Conservation (phyloP, 2,888 invertebrate genomes). For the Timema cristinae region DNA sequence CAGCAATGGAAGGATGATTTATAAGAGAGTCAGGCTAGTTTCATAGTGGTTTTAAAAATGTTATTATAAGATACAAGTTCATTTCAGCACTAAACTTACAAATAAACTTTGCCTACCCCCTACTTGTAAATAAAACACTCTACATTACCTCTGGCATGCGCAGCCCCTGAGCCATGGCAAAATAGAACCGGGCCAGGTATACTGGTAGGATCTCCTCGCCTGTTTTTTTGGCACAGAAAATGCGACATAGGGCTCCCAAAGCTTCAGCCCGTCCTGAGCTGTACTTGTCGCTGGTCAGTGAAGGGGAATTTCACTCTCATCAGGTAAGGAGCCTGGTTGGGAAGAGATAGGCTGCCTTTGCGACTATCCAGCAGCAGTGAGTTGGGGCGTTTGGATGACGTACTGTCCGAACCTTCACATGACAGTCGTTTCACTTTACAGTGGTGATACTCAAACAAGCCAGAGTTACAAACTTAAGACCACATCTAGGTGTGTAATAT, state of each 20-base stretch:
- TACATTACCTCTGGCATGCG: conserved; percentile 54
- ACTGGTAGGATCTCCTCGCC: conserved; percentile 89
- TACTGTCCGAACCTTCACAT: conserved; percentile 16
- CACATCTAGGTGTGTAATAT: no score
- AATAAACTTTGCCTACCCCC: no score
- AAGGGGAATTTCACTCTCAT: conserved; percentile 64
- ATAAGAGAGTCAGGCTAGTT: no score
- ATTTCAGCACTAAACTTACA: no score
- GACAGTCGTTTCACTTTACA: no score
- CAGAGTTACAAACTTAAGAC: no score
- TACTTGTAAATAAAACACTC: no score
- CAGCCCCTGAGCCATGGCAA: conserved; percentile 85
- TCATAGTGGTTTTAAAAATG: no score
- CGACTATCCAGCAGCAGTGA: conserved; percentile 61
- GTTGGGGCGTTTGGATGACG: conserved; percentile 56
- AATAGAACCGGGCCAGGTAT: conserved; percentile 90
- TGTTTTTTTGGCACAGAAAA: conserved; percentile 93
- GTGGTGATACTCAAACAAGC: no score
- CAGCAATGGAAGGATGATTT: no score
- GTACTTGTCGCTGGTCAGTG: conserved; percentile 67
- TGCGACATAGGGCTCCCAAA: conserved; percentile 89
- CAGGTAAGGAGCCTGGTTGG: conserved; percentile 61
- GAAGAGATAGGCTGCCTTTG: conserved; percentile 55
- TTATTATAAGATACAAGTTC: no score
- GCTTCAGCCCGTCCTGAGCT: conserved; percentile 85